phyloP scores from a whole-genome alignment of 2,797 vertebrate genomes.

The Percopsis omiscomaycus region DNA sequence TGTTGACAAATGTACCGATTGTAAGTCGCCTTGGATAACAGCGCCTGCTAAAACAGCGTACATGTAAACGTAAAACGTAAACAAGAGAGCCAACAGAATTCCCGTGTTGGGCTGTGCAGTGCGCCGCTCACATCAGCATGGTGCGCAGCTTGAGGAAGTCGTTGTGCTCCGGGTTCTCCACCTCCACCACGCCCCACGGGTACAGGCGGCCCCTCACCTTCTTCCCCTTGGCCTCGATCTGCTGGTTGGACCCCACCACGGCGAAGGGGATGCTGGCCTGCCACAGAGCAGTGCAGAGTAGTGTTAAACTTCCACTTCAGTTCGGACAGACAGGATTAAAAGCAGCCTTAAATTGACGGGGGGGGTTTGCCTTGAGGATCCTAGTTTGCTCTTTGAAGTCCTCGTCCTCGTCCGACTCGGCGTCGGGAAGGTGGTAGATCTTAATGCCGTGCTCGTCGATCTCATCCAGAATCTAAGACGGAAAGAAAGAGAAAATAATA shows the following conservation, averaged over 20 bases:
- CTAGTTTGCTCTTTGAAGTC: constrained; percentile 97
- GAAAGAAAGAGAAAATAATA: background rate
- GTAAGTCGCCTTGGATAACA: too few species aligned
- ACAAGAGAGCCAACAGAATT: too few species aligned
- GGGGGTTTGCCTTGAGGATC: constrained; percentile 87
- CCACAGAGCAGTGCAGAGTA: constrained; percentile 9
- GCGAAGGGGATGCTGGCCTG: constrained; percentile 96
- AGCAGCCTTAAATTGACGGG: background rate
- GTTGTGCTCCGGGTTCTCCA: constrained; percentile 97
- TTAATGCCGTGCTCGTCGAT: constrained; percentile 96
- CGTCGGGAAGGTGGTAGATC: constrained; percentile 96
- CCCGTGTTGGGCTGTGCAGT: background rate
- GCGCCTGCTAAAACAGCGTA: too few species aligned
- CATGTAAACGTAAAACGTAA: too few species aligned
- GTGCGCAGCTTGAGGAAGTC: constrained; percentile 97
- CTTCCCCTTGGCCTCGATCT: constrained; percentile 98
- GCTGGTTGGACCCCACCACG: constrained; percentile 95
- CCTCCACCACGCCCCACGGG: constrained; percentile 97
- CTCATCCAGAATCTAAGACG: constrained; percentile 90
- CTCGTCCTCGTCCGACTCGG: constrained; percentile 95
- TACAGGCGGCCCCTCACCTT: constrained; percentile 97
- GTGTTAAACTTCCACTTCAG: background rate
- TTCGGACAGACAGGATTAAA: background rate
- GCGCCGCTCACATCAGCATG: constrained; percentile 92
- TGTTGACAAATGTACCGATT: too few species aligned